These are phyloP conservation scores for Lithobates pipiens DNA, from an alignment of 2,797 vertebrate species.

Conservation along the genomic window DNA sequence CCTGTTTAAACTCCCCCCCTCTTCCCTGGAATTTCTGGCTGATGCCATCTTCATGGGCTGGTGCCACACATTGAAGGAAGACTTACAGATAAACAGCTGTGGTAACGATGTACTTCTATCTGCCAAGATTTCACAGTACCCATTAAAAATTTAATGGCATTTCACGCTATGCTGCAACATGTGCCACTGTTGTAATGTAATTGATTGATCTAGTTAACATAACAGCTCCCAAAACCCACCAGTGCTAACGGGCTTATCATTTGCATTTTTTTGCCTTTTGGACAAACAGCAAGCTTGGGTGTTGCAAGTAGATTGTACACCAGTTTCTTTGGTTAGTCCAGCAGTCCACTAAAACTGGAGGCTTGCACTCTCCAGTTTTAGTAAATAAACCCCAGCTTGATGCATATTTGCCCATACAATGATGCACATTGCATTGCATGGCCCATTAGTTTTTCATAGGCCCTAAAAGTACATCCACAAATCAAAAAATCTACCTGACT, in stretches of 20 bases:
- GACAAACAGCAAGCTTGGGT: not conserved
- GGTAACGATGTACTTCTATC: not conserved
- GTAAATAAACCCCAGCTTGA: too few species aligned
- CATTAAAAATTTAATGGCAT: constrained; percentile 26
- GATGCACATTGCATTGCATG: too few species aligned
- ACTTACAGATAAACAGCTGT: not conserved
- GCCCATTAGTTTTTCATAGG: too few species aligned
- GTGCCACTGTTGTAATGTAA: not conserved
- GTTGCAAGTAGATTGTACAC: too few species aligned
- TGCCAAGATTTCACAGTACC: not conserved
- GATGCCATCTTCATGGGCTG: constrained; percentile 39
- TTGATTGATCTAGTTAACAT: constrained; percentile 20
- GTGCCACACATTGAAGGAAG: constrained; percentile 3
- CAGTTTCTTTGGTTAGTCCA: too few species aligned
- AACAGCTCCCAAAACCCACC: constrained; percentile 5
- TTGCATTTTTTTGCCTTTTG: not conserved
- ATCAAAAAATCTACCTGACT: too few species aligned
- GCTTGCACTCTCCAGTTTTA: too few species aligned
- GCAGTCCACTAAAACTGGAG: too few species aligned
- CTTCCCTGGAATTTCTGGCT: too few species aligned
- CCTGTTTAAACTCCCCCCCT: too few species aligned
- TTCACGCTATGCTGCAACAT: not conserved
- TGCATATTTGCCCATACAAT: too few species aligned
- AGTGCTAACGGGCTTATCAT: not conserved
- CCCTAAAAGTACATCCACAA: too few species aligned